Conservation (phyloP, 2,113 vertebrate species). For the Halichoerus grypus region DNA sequence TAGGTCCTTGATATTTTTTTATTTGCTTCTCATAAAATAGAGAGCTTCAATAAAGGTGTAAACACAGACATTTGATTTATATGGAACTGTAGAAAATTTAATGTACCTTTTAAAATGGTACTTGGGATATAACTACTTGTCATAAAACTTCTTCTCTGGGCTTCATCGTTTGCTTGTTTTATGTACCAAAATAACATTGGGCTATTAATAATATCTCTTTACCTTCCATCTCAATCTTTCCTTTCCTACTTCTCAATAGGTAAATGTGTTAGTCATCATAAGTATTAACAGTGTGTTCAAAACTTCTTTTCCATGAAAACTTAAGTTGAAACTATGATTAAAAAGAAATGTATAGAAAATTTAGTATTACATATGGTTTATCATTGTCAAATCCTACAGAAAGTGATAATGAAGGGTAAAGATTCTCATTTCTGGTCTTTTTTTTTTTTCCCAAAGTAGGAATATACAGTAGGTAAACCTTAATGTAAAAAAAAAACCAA, state of each 20-base stretch:
- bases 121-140: conserved; percentile 78
- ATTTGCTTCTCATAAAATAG: conserved; percentile 69
- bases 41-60: conserved; percentile 68
- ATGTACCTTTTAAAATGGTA: conserved; percentile 79
- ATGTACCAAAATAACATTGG: conserved; percentile 75
- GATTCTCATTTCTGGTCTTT: background rate
- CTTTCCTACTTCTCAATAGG: background rate
- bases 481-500: background rate
- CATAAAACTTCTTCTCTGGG: conserved; percentile 77
- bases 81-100: conserved; percentile 77
- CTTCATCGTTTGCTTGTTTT: conserved; percentile 81
- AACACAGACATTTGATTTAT: conserved; percentile 79
- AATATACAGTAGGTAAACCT: background rate
- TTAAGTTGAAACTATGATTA: background rate
- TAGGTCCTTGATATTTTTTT: conserved; percentile 43
- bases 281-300: background rate
- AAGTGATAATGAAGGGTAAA: background rate
- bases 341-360: background rate
- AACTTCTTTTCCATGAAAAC: conserved; percentile 37
- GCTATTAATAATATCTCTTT: conserved; percentile 74
- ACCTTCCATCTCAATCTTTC: conserved; percentile 8
- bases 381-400: background rate
- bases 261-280: background rate
- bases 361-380: background rate
- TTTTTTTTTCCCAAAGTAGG: background rate